Evolutionary conservation across 1,140 invertebrate genomes (phyloP), one percentile per base, ranked within the genome.

Genomic region (Trichonephila clavipes): DNA sequence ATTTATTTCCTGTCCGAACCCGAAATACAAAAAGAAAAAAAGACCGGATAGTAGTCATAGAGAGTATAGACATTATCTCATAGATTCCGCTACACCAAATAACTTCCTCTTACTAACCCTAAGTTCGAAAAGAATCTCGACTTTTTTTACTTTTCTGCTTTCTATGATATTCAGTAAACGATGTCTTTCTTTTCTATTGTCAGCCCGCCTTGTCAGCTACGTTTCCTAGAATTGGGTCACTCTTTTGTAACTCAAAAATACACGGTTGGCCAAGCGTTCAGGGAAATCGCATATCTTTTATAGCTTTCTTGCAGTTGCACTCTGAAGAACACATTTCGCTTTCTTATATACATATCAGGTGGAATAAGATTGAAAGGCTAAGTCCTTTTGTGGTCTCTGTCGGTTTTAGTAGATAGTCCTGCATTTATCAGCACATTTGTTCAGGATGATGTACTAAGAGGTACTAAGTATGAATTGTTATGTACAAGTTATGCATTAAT

Each of bases 211-310:
- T 64, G 85, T 87, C 59, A 87, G 16, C 28, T 3, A n/a, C 85
- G 19, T 61, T 14, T 28, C 58, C 34, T 19, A 62, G 40, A 87
- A 34, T 59, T 87, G 85, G 85, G 85, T 64, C 85, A 87, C n/a
- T 87, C 85, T 34, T 87, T 87, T 87, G 85, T 87, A n/a, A 87
- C 34, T 87, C n/a, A 64, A 64, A 87, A 64, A 40, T 87, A 87
- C 58, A 18, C 28, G 85, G 28, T 24, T 28, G 61, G 3, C 85
- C 24, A 40, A 64, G 85, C 85, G 85, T 87, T 28, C 58, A 62
- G 28, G 85, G 34, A 28, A 28, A 19, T 83, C 40, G 82, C 10
- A 24, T 58, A 58, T 83, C 82, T 83, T 28, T 83, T 59, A 77
- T 34, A 18, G 62, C 18, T 19, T 51, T 51, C 51, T 51, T 21